phyloP scores from a whole-genome alignment of 2,113 vertebrate genomes.

The Ascaphus truei region DNA sequence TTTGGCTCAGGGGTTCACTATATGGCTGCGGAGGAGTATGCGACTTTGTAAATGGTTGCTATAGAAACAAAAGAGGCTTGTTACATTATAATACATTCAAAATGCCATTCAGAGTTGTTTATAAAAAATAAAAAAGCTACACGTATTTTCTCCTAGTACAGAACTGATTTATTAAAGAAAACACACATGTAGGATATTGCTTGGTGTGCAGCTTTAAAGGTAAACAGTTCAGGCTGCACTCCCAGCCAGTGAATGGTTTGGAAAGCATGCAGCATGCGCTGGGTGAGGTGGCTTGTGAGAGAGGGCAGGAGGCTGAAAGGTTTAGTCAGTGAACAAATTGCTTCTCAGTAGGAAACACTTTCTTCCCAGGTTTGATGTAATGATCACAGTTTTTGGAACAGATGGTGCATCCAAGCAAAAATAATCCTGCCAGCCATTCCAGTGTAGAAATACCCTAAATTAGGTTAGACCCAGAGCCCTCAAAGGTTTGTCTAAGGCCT shows the following conservation, averaged over 20 bases:
- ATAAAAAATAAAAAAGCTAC: no score
- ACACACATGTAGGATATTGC: no score
- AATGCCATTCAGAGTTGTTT: no score
- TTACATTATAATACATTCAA: no score
- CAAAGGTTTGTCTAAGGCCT: background rate
- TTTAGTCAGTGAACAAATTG: conserved; percentile 59
- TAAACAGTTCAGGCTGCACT: no score
- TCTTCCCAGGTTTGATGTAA: conserved; percentile 52
- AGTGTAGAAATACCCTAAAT: conserved; percentile 9
- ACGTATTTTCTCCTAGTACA: no score
- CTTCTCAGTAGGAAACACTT: conserved; percentile 57
- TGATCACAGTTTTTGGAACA: conserved; percentile 53
- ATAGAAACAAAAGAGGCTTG: no score
- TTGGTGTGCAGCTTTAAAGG: no score
- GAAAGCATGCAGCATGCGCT: background rate
- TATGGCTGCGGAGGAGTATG: no score
- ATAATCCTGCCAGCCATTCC: conserved; percentile 44
- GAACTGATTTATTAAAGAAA: no score
- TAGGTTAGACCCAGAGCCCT: conserved; percentile 17
- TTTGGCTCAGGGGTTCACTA: no score
- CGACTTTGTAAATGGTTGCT: no score
- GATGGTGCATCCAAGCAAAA: conserved; percentile 51
- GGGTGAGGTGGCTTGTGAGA: background rate
- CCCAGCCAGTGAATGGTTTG: background rate
- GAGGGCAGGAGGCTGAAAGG: conserved; percentile 44